Conservation (phyloP, 2,797 vertebrate genomes). For the Alectoris magna region DNA sequence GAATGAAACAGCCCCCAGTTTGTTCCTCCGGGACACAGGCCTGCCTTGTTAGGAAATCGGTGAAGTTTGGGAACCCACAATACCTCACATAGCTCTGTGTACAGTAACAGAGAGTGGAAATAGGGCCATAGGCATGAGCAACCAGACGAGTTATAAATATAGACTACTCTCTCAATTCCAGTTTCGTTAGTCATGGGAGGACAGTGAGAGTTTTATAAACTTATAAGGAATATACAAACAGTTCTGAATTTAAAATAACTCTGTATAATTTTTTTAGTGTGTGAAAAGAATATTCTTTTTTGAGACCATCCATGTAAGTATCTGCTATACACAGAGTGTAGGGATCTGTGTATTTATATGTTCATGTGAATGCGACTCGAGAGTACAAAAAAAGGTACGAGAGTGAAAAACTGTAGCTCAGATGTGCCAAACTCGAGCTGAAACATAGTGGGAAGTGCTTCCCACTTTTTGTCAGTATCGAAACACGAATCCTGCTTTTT, state of each 20-base stretch:
- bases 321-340: constrained; percentile 64
- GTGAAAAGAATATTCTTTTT: constrained; percentile 75
- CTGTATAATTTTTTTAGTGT: constrained; percentile 78
- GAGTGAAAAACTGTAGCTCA: constrained; percentile 24
- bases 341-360: constrained; percentile 50
- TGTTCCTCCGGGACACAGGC: constrained; percentile 83
- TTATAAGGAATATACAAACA: constrained; percentile 87
- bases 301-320: constrained; percentile 69
- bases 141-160: constrained; percentile 83
- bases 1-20: constrained; percentile 72
- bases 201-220: constrained; percentile 83
- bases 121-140: constrained; percentile 80
- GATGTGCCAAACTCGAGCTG: constrained; percentile 19
- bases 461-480: constrained; percentile 9
- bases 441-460: constrained; percentile 61
- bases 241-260: constrained; percentile 82
- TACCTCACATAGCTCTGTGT: constrained; percentile 87
- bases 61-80: constrained; percentile 85
- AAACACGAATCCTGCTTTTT: neutral
- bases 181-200: constrained; percentile 81
- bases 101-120: constrained; percentile 86
- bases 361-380: constrained; percentile 44
- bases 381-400: constrained; percentile 54
- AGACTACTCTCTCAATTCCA: constrained; percentile 83
- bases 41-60: constrained; percentile 86